Evolutionary conservation across 2,113 vertebrate genomes (phyloP).

Genomic region (Lipophrys pholis): DNA sequence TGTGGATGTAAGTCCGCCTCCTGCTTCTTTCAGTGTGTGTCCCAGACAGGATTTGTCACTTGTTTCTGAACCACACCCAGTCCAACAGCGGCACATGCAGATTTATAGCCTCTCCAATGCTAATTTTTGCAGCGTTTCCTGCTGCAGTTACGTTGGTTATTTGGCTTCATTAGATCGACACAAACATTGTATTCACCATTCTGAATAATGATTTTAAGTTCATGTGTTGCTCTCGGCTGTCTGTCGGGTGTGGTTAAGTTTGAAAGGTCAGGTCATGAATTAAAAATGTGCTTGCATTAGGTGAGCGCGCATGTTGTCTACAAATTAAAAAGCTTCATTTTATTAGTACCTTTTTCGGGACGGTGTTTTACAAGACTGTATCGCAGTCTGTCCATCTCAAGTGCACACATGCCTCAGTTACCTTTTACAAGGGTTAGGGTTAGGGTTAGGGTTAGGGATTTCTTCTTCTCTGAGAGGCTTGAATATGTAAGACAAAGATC

Average conservation of each 20-base stretch:
- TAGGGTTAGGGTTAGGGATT: no score
- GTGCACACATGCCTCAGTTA: conserved; percentile 55
- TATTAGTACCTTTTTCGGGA: neutral
- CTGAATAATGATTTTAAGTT: no score
- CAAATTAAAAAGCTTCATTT: neutral
- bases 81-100: conserved; percentile 30
- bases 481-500: conserved; percentile 66
- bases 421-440: conserved; percentile 70
- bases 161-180: neutral
- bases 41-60: conserved; percentile 12
- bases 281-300: conserved; percentile 35
- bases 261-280: conserved; percentile 35
- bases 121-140: neutral
- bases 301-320: conserved; percentile 50
- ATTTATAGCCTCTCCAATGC: neutral
- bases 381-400: conserved; percentile 52
- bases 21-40: conserved; percentile 26
- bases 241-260: conserved; percentile 65
- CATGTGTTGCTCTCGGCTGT: conserved; percentile 19
- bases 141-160: neutral
- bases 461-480: conserved; percentile 75
- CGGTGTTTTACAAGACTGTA: conserved; percentile 56
- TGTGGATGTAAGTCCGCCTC: conserved; percentile 92
- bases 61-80: conserved; percentile 48
- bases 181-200: neutral